Conservation (phyloP, 2,888 invertebrate species). For the Busseola fusca region DNA sequence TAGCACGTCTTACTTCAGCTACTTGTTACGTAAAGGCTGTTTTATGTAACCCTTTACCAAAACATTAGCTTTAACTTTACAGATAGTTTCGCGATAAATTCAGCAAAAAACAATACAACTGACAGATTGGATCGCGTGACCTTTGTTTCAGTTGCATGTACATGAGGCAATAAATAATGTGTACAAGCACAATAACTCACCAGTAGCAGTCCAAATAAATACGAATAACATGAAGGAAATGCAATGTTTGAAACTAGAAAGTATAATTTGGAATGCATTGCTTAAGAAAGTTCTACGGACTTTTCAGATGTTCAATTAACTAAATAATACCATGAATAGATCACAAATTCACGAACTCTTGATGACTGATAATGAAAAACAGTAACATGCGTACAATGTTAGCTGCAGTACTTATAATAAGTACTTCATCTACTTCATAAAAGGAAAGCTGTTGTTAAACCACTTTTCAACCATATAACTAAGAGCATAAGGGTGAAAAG, state of each 20-base stretch:
- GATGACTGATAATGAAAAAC: too few relatives aligned
- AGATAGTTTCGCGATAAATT: conserved; percentile 29
- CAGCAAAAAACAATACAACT: conserved; percentile 43
- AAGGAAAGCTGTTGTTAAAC: too few relatives aligned
- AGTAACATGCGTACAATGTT: too few relatives aligned
- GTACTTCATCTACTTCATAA: neutral
- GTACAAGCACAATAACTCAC: conserved; percentile 36
- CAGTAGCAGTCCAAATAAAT: conserved; percentile 18
- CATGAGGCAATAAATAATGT: conserved; percentile 40
- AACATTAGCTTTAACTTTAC: conserved; percentile 21
- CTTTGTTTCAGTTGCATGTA: conserved; percentile 50
- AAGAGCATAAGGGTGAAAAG: too few relatives aligned
- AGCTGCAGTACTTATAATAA: too few relatives aligned
- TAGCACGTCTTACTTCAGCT: neutral
- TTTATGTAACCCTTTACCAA: neutral
- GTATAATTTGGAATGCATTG: conserved; percentile 8
- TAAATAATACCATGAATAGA: too few relatives aligned
- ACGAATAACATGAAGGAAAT: conserved; percentile 16
- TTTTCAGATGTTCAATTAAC: neutral
- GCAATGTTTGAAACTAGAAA: conserved; percentile 14
- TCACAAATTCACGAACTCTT: too few relatives aligned
- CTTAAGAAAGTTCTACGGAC: neutral
- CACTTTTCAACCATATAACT: too few relatives aligned
- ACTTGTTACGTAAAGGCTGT: neutral
- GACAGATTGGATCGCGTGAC: conserved; percentile 54